phyloP scores from a whole-genome alignment of 2,797 vertebrate genomes.

The Acanthis flammea region DNA sequence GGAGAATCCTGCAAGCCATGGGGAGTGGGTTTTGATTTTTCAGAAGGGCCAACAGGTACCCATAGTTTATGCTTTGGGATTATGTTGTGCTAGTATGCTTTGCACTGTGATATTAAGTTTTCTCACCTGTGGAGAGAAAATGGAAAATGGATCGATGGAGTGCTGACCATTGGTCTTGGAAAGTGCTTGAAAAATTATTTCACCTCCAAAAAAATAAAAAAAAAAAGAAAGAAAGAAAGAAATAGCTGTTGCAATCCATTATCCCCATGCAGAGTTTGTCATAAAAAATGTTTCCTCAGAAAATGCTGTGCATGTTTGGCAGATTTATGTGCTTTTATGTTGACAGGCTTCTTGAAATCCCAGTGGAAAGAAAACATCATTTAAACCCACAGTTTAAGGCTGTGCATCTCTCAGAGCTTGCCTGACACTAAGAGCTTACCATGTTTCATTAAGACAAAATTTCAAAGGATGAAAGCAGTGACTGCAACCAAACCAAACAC shows the following conservation, averaged over 20 bases:
- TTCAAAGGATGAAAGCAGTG: not conserved
- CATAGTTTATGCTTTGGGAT: not conserved
- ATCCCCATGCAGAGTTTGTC: not conserved
- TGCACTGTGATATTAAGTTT: not conserved
- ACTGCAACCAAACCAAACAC: not conserved
- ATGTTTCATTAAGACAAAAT: not conserved
- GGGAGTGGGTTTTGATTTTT: not conserved
- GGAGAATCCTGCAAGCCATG: not conserved
- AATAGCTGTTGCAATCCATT: not conserved
- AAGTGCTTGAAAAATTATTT: not conserved
- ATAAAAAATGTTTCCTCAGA: not conserved
- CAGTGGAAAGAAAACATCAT: not conserved
- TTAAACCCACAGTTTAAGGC: not conserved
- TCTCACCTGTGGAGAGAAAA: not conserved
- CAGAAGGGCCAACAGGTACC: not conserved
- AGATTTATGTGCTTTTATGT: not conserved
- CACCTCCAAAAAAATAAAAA: not conserved
- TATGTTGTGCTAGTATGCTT: not conserved
- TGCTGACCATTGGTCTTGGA: not conserved
- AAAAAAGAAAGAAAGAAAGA: not conserved
- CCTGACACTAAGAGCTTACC: not conserved
- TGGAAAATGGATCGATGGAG: not conserved
- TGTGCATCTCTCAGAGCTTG: not conserved
- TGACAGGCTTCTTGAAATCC: not conserved
- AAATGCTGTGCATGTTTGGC: not conserved